Evolutionary conservation across 2,888 invertebrate genomes (phyloP).

Genomic region (Fragum whitleyi): DNA sequence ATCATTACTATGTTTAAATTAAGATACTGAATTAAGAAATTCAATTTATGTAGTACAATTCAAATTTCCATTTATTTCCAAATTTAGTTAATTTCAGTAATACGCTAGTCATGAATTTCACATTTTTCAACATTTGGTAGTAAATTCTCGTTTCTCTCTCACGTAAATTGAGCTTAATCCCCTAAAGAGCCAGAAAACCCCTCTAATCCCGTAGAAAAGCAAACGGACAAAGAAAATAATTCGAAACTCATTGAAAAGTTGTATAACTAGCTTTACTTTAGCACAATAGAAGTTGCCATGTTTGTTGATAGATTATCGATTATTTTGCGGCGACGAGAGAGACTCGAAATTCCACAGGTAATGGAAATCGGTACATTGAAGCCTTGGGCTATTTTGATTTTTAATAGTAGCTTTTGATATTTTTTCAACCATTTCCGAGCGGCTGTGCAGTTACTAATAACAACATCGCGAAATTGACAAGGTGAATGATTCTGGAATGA

Average conservation of each 20-base stretch:
- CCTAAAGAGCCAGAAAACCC: slow-evolving; percentile 41
- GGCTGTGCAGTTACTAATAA: no score
- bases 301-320: slow-evolving; percentile 59
- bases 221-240: slow-evolving; percentile 53
- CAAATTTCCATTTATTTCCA: slow-evolving; percentile 50
- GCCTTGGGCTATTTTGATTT: no score
- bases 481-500: no score
- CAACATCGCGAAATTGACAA: no score
- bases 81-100: slow-evolving; percentile 33
- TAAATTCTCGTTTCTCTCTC: slow-evolving; percentile 49
- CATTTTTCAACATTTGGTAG: slow-evolving; percentile 37
- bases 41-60: background rate
- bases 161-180: slow-evolving; percentile 59
- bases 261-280: slow-evolving; percentile 51
- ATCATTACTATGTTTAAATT: background rate
- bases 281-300: slow-evolving; percentile 50
- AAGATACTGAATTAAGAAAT: no score
- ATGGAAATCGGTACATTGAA: slow-evolving; percentile 28
- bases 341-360: slow-evolving; percentile 52
- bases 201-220: slow-evolving; percentile 57
- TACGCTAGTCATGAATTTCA: slow-evolving; percentile 39
- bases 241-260: slow-evolving; percentile 50
- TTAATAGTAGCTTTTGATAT: no score
- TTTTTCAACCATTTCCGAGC: no score
- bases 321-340: slow-evolving; percentile 37